Conservation (phyloP, 2,797 vertebrate species). For the Sebastes baramenuke region DNA sequence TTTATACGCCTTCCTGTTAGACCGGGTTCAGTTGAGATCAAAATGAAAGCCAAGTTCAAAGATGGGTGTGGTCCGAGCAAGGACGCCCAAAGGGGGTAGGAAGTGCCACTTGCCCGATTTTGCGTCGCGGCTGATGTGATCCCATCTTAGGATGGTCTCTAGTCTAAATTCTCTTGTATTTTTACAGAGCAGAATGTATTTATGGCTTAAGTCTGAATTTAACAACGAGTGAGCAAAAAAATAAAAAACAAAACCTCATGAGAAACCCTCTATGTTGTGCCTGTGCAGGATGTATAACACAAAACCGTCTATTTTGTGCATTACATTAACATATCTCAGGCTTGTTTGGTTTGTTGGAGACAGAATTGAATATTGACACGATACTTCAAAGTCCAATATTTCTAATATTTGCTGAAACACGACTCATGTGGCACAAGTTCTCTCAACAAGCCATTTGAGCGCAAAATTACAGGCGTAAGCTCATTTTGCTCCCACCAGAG, state of each 20-base stretch:
- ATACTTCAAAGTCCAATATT: neutral
- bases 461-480: conserved; percentile 1
- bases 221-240: neutral
- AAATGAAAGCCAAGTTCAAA: neutral
- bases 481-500: conserved; percentile 3
- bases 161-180: neutral
- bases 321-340: neutral
- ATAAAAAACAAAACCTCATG: neutral
- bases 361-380: neutral
- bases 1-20: too few relatives aligned
- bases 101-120: neutral
- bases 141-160: neutral
- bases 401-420: neutral
- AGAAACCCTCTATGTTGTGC: neutral
- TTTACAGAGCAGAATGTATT: neutral
- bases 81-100: rapidly evolving
- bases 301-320: neutral
- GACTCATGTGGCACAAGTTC: neutral
- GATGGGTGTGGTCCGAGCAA: neutral
- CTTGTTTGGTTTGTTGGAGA: neutral
- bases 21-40: neutral
- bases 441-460: neutral
- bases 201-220: neutral
- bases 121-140: neutral
- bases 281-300: neutral